phyloP scores from a whole-genome alignment of 1,140 invertebrate genomes.

The Drosophila biarmipes region DNA sequence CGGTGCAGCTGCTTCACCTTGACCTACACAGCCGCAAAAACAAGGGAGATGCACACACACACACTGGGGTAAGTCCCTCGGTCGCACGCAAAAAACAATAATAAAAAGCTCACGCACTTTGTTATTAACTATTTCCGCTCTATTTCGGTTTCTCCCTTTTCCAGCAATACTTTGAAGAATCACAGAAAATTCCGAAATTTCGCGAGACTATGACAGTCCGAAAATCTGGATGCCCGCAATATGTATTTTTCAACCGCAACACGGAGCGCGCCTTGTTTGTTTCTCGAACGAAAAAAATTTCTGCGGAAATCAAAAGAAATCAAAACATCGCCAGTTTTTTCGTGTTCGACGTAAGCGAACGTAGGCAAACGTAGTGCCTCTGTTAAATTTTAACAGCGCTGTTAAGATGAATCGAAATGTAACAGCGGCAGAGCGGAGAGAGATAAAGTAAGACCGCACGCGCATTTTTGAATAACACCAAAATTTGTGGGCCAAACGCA shows the following conservation, averaged over 20 bases:
- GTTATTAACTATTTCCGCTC: slow-evolving; percentile 43
- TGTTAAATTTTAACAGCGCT: too few relatives aligned
- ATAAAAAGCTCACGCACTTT: slow-evolving; percentile 31
- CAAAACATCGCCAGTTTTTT: not conserved
- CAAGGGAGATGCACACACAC: slow-evolving; percentile 27
- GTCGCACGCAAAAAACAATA: slow-evolving; percentile 10
- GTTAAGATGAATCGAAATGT: too few relatives aligned
- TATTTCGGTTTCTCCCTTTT: not conserved
- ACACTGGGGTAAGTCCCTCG: not conserved
- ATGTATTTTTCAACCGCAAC: not conserved
- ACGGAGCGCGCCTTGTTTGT: slow-evolving; percentile 4
- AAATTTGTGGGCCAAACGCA: too few relatives aligned
- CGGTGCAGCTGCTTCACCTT: slow-evolving; percentile 50
- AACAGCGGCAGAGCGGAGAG: too few relatives aligned
- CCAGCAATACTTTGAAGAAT: too few relatives aligned
- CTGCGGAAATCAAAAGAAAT: not conserved
- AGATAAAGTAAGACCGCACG: too few relatives aligned
- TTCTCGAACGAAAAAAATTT: not conserved
- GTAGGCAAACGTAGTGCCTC: too few relatives aligned
- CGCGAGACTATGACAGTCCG: not conserved
- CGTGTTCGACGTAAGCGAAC: too few relatives aligned
- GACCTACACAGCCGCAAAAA: slow-evolving; percentile 40
- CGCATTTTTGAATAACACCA: too few relatives aligned
- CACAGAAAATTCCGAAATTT: not conserved
- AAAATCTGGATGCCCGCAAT: not conserved